Base-by-base conservation (phyloP, 1,140 invertebrate genomes). In the Nasonia longicornis region DNA sequence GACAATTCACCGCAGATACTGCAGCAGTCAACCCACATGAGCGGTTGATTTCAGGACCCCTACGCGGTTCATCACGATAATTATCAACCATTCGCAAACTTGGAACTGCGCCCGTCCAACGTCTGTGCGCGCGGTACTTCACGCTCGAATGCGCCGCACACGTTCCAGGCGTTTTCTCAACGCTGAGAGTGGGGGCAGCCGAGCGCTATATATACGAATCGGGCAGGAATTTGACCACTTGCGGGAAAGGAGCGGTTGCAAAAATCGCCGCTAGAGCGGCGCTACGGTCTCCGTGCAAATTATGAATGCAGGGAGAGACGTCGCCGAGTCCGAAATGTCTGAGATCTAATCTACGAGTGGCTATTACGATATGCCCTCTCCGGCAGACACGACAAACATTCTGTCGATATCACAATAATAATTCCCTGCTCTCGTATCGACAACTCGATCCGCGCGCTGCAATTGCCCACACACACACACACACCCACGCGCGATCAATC, bases 21-120 rank as follows among this genome's bases (percentile, higher is more conserved):
- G 83, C 73, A 86, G 81, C 82, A 89, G 87, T 92, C 92, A 92
- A 91, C 91, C 89, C 92, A 93, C 93, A 93, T 87, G 77, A 84
- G 82, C 80, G 88, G 90, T 91, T 92, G 92, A 92, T 91, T 93
- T 93, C 93, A 92, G 93, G 93, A 94, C 93, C 93, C 93, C 93
- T 93, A 93, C 93, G 93, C 93, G 84, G 83, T 90, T 94, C 93
- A 94, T 93, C 93, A 94, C 89, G 84, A 77, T 81, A 80, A 26
- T 70, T 69, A 8, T 42, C 26, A 74, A 74, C 22, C 42, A 69
- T 31, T 74, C 8, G 45, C 72, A 74, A 73, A 22, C 52, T 58
- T 6, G 4, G 6, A 58, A 58, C 38, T 42, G 6, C 35, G 35
- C 35, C 10, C 38, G 38, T 42, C 38, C 38, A 35, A 3, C 31